A percentile compares a stretch with the other conserved stretches of the same genome.
These are phyloP conservation scores for Lycaena phlaeas DNA, from an alignment of 2,888 invertebrate genomes.

Conservation along the genomic window DNA sequence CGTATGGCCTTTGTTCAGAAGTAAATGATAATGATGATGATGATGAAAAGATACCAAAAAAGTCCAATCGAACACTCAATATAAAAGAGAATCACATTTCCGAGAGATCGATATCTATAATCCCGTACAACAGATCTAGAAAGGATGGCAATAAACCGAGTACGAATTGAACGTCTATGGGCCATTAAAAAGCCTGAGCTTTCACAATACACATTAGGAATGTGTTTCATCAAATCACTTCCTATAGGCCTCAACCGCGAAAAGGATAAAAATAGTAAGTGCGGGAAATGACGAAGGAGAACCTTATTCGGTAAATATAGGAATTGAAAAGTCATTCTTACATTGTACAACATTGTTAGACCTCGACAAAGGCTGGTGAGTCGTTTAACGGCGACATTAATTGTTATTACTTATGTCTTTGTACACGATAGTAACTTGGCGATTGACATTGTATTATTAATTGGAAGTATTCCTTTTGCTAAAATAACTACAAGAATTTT, in stretches of 20 bases:
- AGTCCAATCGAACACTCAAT: neutral
- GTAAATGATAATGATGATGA: too few species aligned
- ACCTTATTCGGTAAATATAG: conserved; percentile 53
- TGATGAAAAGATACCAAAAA: conserved; percentile 2
- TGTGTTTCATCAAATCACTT: conserved; percentile 70
- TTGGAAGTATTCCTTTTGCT: too few species aligned
- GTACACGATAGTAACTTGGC: neutral
- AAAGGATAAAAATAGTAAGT: conserved; percentile 57
- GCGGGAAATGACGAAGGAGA: conserved; percentile 65
- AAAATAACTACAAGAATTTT: neutral
- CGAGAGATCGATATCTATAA: conserved; percentile 42
- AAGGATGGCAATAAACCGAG: conserved; percentile 61
- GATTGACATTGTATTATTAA: neutral
- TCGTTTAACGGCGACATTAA: neutral
- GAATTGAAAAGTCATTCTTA: conserved; percentile 66
- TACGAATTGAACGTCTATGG: conserved; percentile 57
- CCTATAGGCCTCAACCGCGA: conserved; percentile 39
- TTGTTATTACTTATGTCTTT: neutral
- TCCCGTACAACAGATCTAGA: conserved; percentile 55
- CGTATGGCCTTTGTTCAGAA: too few species aligned
- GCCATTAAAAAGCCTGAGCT: conserved; percentile 59
- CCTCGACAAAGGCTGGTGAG: conserved; percentile 14
- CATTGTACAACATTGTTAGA: conserved; percentile 31
- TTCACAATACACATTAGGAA: conserved; percentile 65
- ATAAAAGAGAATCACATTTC: conserved; percentile 6